Base-by-base conservation (phyloP, 2,888 invertebrate genomes). In the Leucophora obtusa region DNA sequence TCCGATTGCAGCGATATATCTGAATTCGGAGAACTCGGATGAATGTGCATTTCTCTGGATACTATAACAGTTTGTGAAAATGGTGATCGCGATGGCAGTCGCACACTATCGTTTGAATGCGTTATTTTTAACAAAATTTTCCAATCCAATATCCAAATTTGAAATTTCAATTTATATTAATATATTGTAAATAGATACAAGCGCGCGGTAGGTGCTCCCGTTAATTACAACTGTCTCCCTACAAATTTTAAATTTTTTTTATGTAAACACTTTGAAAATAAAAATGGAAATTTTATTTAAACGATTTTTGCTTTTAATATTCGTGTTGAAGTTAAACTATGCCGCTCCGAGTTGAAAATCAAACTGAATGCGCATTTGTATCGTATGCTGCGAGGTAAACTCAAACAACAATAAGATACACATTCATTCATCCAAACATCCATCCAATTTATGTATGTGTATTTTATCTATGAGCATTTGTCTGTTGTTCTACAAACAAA, bases 11-110 rank as follows among this genome's bases (percentile, higher is more conserved):
- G 82, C 66, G 84, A 84, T 35, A 68, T 47, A 74, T 85, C 82
- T 83, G 89, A 89, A 83, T 89, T 89, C 11, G 90, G 90, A 59
- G 90, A 90, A 81, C 89, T 89, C 51, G 90, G 90, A 83, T 90
- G 89, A 84, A 90, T 90, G 87, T 90, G 89, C 90, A 90, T 90
- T 87, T 81, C 85, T 83, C 80, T 84, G 75, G 83, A 83, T 83
- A 81, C 82, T 81, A 82, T 70, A 54, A 50, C 58, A 53, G 60
- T 71, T 50, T 60, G 66, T 1, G 14, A 62, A 11, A 50, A 68
- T 14, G 24, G 14, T 38, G 51, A n/a, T 35, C 17, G 54, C 53
- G 35, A 21, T 58, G 33, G 10, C 35, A 63, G 6, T 58, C 15
- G 38, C 53, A 17, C 43, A 35, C 51, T 74, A 60, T 38, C 24